Conservation (phyloP, 1,140 invertebrate species). For the Coptotermes formosanus region DNA sequence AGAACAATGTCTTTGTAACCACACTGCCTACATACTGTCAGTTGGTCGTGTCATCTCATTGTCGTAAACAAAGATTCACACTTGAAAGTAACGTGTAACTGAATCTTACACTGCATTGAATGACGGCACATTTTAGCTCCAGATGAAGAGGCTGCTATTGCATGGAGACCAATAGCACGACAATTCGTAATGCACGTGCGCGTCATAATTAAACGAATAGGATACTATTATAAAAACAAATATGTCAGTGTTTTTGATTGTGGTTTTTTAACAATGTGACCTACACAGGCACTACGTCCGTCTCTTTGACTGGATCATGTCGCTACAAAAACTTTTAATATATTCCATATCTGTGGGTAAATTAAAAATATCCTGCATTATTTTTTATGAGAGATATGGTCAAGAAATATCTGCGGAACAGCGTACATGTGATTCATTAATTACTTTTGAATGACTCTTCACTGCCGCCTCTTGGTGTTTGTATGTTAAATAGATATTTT, state of each 20-base stretch:
- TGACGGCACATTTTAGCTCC: neutral
- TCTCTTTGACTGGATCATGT: neutral
- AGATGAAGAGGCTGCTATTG: neutral
- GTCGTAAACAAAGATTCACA: neutral
- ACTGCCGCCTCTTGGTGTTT: neutral
- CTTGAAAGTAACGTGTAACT: neutral
- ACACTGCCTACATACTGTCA: neutral
- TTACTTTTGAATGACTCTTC: neutral
- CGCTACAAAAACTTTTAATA: neutral
- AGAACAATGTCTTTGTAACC: neutral
- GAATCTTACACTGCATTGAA: neutral
- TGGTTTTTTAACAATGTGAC: neutral
- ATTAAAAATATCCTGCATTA: neutral
- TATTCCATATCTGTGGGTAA: neutral
- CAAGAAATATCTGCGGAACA: neutral
- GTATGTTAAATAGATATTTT: neutral
- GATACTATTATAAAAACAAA: neutral
- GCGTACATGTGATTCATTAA: neutral
- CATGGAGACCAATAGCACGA: neutral
- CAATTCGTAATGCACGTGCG: neutral
- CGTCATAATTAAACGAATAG: neutral
- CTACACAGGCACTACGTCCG: neutral
- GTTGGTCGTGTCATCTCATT: neutral
- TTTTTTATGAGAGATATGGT: neutral
- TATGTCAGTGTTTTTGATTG: neutral